Conservation (phyloP, 2,888 invertebrate genomes). For the Baronia brevicornis region DNA sequence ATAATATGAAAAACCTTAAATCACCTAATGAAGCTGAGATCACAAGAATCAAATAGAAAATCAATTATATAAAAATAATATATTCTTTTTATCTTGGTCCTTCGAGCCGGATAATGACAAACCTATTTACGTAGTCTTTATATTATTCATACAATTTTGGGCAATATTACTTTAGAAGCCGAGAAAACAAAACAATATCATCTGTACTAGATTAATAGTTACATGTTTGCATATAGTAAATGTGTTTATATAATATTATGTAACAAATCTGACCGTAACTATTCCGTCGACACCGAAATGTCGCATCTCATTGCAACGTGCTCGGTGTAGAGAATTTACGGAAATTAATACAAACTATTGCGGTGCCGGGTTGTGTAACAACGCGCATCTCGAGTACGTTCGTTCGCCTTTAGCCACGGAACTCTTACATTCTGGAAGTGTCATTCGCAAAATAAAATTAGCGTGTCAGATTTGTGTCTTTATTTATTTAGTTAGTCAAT, state of each 20-base stretch:
- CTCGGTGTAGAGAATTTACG: conserved; percentile 35
- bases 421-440: conserved; percentile 12
- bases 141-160: too few relatives aligned
- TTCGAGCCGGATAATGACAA: too few relatives aligned
- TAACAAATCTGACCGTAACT: not conserved
- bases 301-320: conserved; percentile 17
- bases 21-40: too few relatives aligned
- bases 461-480: not conserved
- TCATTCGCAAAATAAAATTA: too few relatives aligned
- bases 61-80: too few relatives aligned
- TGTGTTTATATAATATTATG: conserved; percentile 14
- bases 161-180: too few relatives aligned
- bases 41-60: too few relatives aligned
- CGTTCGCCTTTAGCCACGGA: conserved; percentile 1
- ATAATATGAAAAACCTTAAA: too few relatives aligned
- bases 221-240: not conserved
- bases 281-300: not conserved
- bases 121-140: too few relatives aligned
- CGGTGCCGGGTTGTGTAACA: conserved; percentile 38
- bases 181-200: too few relatives aligned
- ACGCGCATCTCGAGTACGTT: conserved; percentile 37
- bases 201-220: too few relatives aligned
- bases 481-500: not conserved
- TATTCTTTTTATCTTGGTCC: too few relatives aligned
- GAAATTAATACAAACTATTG: conserved; percentile 47